Evolutionary conservation across 2,113 vertebrate genomes (phyloP).

Genomic region (Myotis brandtii): DNA sequence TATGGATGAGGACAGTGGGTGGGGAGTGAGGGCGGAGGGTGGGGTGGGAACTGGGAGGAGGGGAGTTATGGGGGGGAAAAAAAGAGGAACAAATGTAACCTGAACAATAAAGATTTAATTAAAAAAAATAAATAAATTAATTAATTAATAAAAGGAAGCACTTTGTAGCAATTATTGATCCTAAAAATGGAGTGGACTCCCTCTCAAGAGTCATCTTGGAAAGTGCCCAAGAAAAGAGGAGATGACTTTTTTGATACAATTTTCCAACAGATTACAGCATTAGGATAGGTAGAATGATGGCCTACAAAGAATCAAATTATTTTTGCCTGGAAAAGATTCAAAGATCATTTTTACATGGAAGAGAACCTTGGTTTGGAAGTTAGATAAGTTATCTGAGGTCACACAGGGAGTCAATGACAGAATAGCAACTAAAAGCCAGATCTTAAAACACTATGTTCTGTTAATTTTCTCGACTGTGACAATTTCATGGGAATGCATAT

Average conservation of each 20-base stretch:
- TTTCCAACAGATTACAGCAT: not conserved
- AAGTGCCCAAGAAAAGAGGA: not conserved
- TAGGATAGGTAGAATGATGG: not conserved
- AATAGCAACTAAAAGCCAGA: not conserved
- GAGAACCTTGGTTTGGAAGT: not conserved
- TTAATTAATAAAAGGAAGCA: slow-evolving; percentile 49
- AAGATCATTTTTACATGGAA: not conserved
- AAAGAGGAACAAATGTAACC: too few species aligned
- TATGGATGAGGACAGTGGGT: too few species aligned
- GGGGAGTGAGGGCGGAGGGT: too few species aligned
- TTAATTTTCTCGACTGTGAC: not conserved
- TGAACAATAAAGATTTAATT: too few species aligned
- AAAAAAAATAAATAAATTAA: too few species aligned
- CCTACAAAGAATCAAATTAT: not conserved
- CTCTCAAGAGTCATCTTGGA: not conserved
- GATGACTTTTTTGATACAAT: not conserved
- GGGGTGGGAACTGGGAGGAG: too few species aligned
- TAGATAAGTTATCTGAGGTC: not conserved
- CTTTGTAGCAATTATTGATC: not conserved
- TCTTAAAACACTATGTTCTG: not conserved
- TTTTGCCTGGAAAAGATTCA: slow-evolving; percentile 19
- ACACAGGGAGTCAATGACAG: not conserved
- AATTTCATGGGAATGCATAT: not conserved
- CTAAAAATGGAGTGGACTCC: not conserved
- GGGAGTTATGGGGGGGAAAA: too few species aligned